A percentile compares a stretch with the other conserved stretches of the same genome.
Conservation (phyloP, 1,140 invertebrate species). For the Zaprionus kolodkinae region DNA sequence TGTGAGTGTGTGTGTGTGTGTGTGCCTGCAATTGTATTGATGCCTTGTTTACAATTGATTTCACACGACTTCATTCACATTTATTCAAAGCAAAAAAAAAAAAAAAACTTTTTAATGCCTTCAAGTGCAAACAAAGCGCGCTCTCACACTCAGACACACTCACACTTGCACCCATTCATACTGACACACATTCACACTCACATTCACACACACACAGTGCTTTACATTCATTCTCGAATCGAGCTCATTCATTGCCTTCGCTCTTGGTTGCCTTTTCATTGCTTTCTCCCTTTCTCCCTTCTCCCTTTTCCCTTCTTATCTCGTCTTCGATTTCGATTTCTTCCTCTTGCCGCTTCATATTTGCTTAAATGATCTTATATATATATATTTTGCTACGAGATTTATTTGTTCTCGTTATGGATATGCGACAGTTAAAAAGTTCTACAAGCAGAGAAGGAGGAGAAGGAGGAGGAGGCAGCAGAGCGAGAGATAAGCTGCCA, state of each 20-base stretch:
- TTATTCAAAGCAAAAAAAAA: conserved; percentile 52
- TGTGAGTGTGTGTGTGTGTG: conserved; percentile 12
- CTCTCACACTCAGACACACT: conserved; percentile 6
- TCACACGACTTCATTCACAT: conserved; percentile 75
- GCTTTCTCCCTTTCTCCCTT: conserved; percentile 3
- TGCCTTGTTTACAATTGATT: conserved; percentile 77
- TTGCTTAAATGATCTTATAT: conserved; percentile 74
- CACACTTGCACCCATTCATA: conserved; percentile 18
- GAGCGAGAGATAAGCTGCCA: conserved; percentile 5
- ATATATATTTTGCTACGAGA: conserved; percentile 73
- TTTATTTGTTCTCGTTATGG: conserved; percentile 52
- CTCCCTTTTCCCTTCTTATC: not conserved
- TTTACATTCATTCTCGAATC: conserved; percentile 32
- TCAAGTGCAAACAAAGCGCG: conserved; percentile 66
- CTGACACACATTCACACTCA: conserved; percentile 24
- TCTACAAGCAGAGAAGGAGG: not conserved
- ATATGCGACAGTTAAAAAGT: conserved; percentile 34
- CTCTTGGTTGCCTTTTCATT: conserved; percentile 33
- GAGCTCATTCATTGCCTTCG: conserved; percentile 34
- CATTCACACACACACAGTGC: conserved; percentile 5
- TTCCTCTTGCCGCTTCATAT: conserved; percentile 45
- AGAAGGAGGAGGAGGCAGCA: no score
- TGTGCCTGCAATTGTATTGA: conserved; percentile 68
- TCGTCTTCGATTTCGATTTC: conserved; percentile 7
- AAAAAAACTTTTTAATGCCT: conserved; percentile 77